Conservation (phyloP, 2,888 invertebrate species). For the Dendrolimus pini region DNA sequence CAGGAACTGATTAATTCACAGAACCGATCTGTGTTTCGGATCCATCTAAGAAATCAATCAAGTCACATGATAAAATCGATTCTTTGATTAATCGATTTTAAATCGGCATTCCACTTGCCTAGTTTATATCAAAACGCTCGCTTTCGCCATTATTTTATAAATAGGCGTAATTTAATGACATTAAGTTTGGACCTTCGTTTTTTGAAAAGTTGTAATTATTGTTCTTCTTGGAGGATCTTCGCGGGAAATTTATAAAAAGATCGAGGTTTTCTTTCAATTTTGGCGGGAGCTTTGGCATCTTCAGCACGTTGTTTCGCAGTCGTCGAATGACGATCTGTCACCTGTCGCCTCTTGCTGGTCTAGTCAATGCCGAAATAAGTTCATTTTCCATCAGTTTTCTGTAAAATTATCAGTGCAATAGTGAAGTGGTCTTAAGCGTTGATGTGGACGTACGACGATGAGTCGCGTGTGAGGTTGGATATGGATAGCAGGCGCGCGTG, state of each 20-base stretch:
- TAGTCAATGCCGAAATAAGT: conserved; percentile 46
- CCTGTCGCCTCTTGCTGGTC: conserved; percentile 57
- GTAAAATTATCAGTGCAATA: conserved; percentile 50
- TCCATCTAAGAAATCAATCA: no score
- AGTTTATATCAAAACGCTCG: neutral
- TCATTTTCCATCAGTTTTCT: conserved; percentile 49
- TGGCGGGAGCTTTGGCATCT: conserved; percentile 57
- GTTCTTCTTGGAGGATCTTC: no score
- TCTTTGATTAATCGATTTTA: no score
- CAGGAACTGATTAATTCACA: no score
- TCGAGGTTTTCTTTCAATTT: conserved; percentile 29
- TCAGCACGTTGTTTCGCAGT: conserved; percentile 40
- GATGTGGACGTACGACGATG: conserved; percentile 65
- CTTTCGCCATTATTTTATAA: neutral
- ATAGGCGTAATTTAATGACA: no score
- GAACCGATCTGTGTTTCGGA: no score
- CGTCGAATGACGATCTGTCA: conserved; percentile 61
- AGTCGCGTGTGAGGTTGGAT: conserved; percentile 55
- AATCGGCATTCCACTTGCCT: no score
- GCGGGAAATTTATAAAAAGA: no score
- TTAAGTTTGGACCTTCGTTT: conserved; percentile 15
- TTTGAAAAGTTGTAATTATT: conserved; percentile 12
- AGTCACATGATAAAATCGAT: no score
- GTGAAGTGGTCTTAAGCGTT: conserved; percentile 52
- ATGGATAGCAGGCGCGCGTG: conserved; percentile 67